phyloP scores from a whole-genome alignment of 2,113 vertebrate species.

The Heterocephalus glaber region DNA sequence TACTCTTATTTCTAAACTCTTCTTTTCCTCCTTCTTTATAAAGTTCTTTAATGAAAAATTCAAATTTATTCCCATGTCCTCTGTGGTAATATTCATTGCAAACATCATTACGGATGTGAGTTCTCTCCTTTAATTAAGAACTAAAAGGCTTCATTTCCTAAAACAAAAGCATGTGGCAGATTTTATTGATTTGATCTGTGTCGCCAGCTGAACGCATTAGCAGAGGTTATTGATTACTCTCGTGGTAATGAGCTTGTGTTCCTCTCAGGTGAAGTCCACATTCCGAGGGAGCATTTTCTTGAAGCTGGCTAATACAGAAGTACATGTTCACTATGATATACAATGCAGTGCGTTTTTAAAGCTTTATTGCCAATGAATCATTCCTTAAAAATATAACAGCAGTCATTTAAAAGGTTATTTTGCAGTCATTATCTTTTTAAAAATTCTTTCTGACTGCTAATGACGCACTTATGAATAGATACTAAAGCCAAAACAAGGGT shows the following conservation, averaged over 20 bases:
- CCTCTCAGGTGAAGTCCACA: constrained; percentile 80
- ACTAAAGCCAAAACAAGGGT: constrained; percentile 56
- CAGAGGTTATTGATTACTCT: constrained; percentile 85
- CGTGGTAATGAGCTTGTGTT: constrained; percentile 83
- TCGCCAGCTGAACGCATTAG: constrained; percentile 88
- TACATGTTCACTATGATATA: constrained; percentile 53
- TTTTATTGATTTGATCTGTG: constrained; percentile 87
- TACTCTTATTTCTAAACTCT: constrained; percentile 42
- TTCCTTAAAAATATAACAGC: constrained; percentile 75
- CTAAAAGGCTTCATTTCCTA: constrained; percentile 90
- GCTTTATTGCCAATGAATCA: constrained; percentile 73
- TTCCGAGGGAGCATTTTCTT: constrained; percentile 71
- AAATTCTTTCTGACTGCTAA: constrained; percentile 82
- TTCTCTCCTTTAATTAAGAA: constrained; percentile 89
- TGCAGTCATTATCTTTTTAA: constrained; percentile 78
- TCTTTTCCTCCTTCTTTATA: constrained; percentile 37
- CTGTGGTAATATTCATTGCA: constrained; percentile 81
- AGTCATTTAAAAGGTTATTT: constrained; percentile 83
- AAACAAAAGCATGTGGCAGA: constrained; percentile 88
- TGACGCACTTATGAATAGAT: constrained; percentile 78
- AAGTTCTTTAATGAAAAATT: constrained; percentile 78
- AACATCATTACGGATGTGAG: constrained; percentile 87
- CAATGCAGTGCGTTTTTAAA: constrained; percentile 59
- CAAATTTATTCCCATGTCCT: constrained; percentile 76
- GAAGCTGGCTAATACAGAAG: constrained; percentile 49